Evolutionary conservation across 2,113 vertebrate genomes (phyloP).

Genomic region (Chloropsis hardwickii): DNA sequence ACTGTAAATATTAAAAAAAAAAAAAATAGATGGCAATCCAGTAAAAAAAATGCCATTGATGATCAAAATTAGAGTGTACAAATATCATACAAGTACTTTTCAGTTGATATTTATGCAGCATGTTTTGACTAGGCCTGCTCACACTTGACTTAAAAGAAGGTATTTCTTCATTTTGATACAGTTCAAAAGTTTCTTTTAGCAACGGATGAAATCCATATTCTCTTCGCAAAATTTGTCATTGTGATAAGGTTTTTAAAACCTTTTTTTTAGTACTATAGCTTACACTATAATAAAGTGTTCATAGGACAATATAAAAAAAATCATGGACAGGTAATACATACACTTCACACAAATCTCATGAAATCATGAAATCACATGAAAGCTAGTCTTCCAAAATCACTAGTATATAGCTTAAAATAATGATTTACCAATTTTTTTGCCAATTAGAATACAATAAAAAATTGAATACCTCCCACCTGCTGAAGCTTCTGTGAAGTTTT

Average conservation of each 20-base stretch:
- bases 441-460: not conserved
- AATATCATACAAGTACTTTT: not conserved
- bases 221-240: not conserved
- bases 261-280: not conserved
- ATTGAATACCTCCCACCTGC: rapidly evolving
- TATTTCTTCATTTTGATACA: not conserved
- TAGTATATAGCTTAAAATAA: not conserved
- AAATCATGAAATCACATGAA: no score
- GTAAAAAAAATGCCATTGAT: not conserved
- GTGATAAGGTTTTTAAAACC: not conserved
- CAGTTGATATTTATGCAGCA: not conserved
- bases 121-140: not conserved
- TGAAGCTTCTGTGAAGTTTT: not conserved
- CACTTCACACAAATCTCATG: no score
- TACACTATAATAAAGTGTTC: not conserved
- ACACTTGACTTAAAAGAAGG: not conserved
- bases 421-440: not conserved
- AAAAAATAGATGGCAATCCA: not conserved
- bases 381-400: not conserved
- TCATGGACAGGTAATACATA: not conserved
- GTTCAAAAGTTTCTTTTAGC: not conserved
- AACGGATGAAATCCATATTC: not conserved
- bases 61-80: not conserved
- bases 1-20: not conserved
- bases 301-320: not conserved